phyloP scores from a whole-genome alignment of 2,797 vertebrate genomes.

The Lycodopsis pacificus region DNA sequence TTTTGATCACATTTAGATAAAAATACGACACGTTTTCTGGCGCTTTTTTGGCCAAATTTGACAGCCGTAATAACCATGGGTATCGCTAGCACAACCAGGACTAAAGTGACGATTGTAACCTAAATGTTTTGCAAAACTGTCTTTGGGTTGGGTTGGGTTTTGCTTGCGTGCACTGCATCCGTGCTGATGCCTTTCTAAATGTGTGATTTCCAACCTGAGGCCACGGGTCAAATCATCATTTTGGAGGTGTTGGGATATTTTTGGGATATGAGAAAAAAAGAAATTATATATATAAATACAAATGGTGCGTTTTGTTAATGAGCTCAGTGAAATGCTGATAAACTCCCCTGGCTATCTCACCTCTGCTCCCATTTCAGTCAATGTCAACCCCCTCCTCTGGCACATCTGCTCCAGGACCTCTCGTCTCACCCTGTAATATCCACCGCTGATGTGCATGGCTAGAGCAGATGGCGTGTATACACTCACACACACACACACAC shows the following conservation, averaged over 20 bases:
- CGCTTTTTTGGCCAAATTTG: no score
- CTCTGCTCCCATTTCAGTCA: constrained; percentile 57
- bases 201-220: constrained; percentile 4
- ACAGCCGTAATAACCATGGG: no score
- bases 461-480: constrained; percentile 64
- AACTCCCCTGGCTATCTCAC: constrained; percentile 43
- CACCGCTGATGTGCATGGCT: constrained; percentile 47
- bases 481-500: constrained; percentile 18
- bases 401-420: constrained; percentile 69
- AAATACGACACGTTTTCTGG: background rate
- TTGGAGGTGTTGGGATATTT: constrained; percentile 3
- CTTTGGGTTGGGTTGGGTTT: constrained; percentile 1
- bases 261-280: background rate
- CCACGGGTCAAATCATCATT: constrained; percentile 9
- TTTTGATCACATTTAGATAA: background rate
- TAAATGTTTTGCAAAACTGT: background rate
- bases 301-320: constrained; percentile 22
- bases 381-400: constrained; percentile 53
- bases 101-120: background rate
- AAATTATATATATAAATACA: background rate
- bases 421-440: constrained; percentile 55
- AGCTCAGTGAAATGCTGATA: constrained; percentile 32
- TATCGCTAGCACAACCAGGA: background rate
- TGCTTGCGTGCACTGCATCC: background rate
- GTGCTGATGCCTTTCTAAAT: background rate